These are phyloP conservation scores for Venturia canescens DNA, from an alignment of 1,140 invertebrate genomes.

Conservation along the genomic window DNA sequence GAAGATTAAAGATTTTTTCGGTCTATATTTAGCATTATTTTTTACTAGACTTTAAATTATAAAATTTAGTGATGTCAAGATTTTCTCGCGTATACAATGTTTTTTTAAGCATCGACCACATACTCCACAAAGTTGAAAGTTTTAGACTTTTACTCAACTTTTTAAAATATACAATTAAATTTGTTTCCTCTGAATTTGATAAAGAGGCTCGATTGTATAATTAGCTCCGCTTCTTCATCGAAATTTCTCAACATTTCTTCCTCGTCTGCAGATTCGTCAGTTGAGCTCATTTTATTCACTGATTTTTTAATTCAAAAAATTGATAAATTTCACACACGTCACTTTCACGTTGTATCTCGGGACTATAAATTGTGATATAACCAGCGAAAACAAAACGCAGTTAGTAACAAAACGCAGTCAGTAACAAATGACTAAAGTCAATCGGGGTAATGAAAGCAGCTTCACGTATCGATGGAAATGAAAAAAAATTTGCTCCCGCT, in stretches of 20 bases:
- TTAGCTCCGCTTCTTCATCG: not conserved
- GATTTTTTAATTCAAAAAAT: not conserved
- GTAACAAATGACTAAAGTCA: not conserved
- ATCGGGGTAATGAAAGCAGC: not conserved
- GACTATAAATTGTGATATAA: not conserved
- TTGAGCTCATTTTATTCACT: not conserved
- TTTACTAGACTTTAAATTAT: too few relatives aligned
- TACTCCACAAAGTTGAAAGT: too few relatives aligned
- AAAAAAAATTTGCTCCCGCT: not conserved
- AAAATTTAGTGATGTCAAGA: too few relatives aligned
- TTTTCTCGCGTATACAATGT: too few relatives aligned
- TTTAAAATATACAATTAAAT: too few relatives aligned
- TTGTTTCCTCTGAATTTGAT: too few relatives aligned
- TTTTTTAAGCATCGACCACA: too few relatives aligned
- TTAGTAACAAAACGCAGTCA: not conserved
- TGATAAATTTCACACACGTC: not conserved
- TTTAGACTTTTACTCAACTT: too few relatives aligned
- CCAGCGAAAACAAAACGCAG: not conserved
- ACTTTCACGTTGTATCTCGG: not conserved
- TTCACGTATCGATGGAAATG: not conserved
- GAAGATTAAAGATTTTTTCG: too few relatives aligned
- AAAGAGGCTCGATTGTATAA: not conserved
- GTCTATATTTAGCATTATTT: too few relatives aligned
- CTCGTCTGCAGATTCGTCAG: slow-evolving; percentile 6
- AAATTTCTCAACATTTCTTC: not conserved